Base-by-base conservation (phyloP, 2,888 invertebrate species). In the Heliconius erato region DNA sequence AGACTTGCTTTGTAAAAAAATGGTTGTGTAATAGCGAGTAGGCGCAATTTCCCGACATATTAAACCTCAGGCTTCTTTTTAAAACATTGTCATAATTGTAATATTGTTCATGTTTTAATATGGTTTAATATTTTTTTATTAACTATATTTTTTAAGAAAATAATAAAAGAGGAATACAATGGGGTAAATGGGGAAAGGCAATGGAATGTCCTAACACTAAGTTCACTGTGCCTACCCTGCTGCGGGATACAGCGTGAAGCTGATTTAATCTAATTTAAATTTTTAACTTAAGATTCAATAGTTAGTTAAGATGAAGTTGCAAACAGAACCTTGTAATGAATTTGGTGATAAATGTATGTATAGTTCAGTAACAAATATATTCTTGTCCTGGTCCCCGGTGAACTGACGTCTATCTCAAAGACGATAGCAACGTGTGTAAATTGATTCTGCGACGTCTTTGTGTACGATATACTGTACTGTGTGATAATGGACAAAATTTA, bases 31-130 rank as follows among this genome's bases (percentile, higher is more conserved):
- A 81, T 35, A 69, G 81, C 71, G 71, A 81, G 81, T 81, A 81
- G 77, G 81, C 81, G 78, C 71, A 78, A 81, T 81, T 78, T 71
- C 77, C 81, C 81, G 77, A 81, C 81, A 81, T 81, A 76, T 78
- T 81, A 81, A 72, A 78, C 65, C 71, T 77, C 77, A 44, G 77
- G 81, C 77, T 44, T 68, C 67, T 44, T 67, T 78, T 67, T 28
- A 44, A 32, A 67, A 68, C 23, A n/a, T 19, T 63, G 26, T 76
- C n/a, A 63, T 76, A 35, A 26, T 40, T 76, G 14, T 63, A 63
- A 63, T 35, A 1, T 63, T 76, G 1, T 74, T 23, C 11, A 14
- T 19, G 2, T 59, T 59, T 23, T 11, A 23, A 40, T 69, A n/a
- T 69, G n/a, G 5, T 40, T n/a, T 35, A 40, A 19, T 11, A 1